Conservation (phyloP, 2,113 vertebrate genomes). For the Nicator chloris region DNA sequence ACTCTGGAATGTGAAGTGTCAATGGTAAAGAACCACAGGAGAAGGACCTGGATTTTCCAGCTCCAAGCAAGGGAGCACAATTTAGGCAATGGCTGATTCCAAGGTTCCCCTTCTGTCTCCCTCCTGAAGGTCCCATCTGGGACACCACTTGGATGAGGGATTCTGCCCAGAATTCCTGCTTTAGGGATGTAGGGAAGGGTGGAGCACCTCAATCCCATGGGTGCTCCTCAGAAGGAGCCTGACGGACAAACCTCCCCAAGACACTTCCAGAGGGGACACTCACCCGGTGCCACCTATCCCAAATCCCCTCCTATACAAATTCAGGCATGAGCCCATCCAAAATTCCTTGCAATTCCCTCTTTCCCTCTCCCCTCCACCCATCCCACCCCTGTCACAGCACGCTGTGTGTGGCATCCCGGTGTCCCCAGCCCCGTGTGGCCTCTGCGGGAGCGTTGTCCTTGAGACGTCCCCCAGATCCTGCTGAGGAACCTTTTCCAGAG, state of each 20-base stretch:
- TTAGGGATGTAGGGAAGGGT: not conserved
- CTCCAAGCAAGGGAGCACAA: not conserved
- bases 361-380: not conserved
- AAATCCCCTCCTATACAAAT: rapidly evolving
- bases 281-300: not conserved
- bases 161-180: not conserved
- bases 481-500: conserved; percentile 28
- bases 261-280: not conserved
- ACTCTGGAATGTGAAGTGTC: not conserved
- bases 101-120: not conserved
- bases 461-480: not conserved
- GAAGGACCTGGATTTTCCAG: not conserved
- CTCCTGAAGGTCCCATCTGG: not conserved
- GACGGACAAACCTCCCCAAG: not conserved
- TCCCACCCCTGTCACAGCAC: rapidly evolving
- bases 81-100: not conserved
- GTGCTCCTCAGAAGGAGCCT: not conserved
- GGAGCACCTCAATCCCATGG: not conserved
- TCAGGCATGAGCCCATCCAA: not conserved
- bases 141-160: not conserved
- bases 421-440: not conserved
- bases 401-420: not conserved
- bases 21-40: rapidly evolving
- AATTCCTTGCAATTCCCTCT: not conserved
- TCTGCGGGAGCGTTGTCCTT: not conserved